Evolutionary conservation across 2,888 invertebrate species (phyloP).

Genomic region (Julus scanicus): DNA sequence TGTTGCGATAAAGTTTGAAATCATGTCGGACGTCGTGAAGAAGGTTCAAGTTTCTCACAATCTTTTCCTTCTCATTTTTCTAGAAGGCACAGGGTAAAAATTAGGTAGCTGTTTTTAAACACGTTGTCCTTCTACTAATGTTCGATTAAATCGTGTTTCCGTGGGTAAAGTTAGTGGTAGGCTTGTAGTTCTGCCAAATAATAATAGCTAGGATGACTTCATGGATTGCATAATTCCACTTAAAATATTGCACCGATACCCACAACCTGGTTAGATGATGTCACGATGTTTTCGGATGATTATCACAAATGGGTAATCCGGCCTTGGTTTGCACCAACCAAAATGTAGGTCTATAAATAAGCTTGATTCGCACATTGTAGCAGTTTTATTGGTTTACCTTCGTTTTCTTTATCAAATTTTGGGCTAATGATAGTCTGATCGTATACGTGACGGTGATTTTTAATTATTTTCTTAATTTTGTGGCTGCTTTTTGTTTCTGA

Average conservation of each 20-base stretch:
- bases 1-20: no score
- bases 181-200: not conserved
- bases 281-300: not conserved
- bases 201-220: not conserved
- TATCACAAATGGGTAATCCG: slow-evolving; percentile 3
- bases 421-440: not conserved
- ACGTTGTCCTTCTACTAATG: slow-evolving; percentile 15
- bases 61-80: not conserved
- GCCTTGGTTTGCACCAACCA: slow-evolving; percentile 23
- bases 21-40: not conserved
- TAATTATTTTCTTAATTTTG: not conserved
- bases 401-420: not conserved
- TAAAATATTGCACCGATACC: not conserved
- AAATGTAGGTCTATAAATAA: not conserved
- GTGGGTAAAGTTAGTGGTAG: not conserved
- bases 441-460: not conserved
- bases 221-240: not conserved
- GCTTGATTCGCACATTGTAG: not conserved
- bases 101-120: not conserved
- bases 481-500: not conserved
- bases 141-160: not conserved
- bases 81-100: not conserved
- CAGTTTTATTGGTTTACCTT: not conserved
- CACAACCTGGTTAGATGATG: not conserved
- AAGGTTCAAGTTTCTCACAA: not conserved